Evolutionary conservation across 1,140 invertebrate genomes (phyloP), one percentile per base, ranked within the genome.

Genomic region (Drosophila busckii): DNA sequence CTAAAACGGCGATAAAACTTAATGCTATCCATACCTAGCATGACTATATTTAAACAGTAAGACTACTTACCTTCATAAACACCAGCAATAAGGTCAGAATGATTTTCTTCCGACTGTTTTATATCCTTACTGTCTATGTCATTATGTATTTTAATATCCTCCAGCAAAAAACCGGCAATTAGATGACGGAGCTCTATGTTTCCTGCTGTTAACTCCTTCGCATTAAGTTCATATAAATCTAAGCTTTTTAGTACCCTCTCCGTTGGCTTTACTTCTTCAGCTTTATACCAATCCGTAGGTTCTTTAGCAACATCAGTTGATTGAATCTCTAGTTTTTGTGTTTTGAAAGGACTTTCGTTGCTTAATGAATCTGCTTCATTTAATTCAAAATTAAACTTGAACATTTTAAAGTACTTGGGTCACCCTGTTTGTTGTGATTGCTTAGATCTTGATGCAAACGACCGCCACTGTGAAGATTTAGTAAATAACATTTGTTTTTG

Each of bases 31-130:
- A 7, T 31, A 13, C 1, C 5, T 4, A 5, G 2, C 5, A 9
- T 6, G n/a, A n/a, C n/a, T n/a, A 40, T n/a, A 7, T 28, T 12
- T 10, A 3, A 1, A 2, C n/a, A n/a, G n/a, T n/a, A n/a, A n/a
- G n/a, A n/a, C 0, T 6, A 64, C 53, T 34, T 84, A 92, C 92
- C 93, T 91, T 94, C 93, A 88, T 94, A 94, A 73, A 92, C 90
- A 3, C 91, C 91, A 45, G 90, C 88, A 38, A 93, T 76, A 13
- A 94, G 87, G 88, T 94, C 93, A n/a, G 93, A 93, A 65, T 93
- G 91, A 59, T 89, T 88, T 42, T 90, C 87, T 65, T 94, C 92
- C 4, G 93, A 92, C 64, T 90, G 87, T 45, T 90, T 68, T 22
- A 93, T 88, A 32, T 87, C 86, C 58, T 85, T 45, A 63, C 55